A percentile compares a stretch with the other conserved stretches of the same genome.
phyloP scores from a whole-genome alignment of 2,113 vertebrate species.

The Sinocyclocheilus anshuiensis region DNA sequence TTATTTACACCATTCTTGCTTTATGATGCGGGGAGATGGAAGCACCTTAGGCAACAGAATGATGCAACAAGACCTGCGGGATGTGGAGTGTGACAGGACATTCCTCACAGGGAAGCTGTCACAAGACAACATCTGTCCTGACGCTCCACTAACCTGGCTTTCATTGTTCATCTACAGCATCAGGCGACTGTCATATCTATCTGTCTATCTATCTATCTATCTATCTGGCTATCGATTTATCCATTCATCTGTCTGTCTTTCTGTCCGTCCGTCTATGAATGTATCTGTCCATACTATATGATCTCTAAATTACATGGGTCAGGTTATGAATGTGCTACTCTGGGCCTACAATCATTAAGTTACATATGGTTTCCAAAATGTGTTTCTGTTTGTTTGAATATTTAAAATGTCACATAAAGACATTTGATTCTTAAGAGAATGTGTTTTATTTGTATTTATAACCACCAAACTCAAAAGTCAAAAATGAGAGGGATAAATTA shows the following conservation, averaged over 20 bases:
- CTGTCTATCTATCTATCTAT: conserved; percentile 11
- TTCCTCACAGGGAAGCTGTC: conserved; percentile 62
- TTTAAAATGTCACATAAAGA: background rate
- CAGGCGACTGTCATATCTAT: conserved; percentile 23
- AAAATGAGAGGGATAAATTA: no score
- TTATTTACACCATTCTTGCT: conserved; percentile 45
- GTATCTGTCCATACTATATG: background rate
- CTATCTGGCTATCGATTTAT: background rate
- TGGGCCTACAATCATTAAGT: background rate
- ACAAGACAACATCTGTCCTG: conserved; percentile 60
- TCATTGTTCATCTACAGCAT: conserved; percentile 35
- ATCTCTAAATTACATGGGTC: no score
- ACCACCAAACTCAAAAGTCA: background rate
- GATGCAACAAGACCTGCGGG: conserved; percentile 57
- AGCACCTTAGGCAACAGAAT: conserved; percentile 56
- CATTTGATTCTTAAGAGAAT: background rate
- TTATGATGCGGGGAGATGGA: conserved; percentile 45
- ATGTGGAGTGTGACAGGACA: conserved; percentile 55
- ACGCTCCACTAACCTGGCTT: conserved; percentile 61
- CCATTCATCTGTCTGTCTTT: background rate
- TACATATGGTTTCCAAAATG: background rate
- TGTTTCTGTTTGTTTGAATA: background rate
- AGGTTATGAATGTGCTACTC: background rate
- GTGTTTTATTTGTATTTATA: background rate
- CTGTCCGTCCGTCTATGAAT: background rate